A percentile compares a stretch with the other conserved stretches of the same genome.
Conservation (phyloP, 2,797 vertebrate species). For the Fundulus diaphanus region DNA sequence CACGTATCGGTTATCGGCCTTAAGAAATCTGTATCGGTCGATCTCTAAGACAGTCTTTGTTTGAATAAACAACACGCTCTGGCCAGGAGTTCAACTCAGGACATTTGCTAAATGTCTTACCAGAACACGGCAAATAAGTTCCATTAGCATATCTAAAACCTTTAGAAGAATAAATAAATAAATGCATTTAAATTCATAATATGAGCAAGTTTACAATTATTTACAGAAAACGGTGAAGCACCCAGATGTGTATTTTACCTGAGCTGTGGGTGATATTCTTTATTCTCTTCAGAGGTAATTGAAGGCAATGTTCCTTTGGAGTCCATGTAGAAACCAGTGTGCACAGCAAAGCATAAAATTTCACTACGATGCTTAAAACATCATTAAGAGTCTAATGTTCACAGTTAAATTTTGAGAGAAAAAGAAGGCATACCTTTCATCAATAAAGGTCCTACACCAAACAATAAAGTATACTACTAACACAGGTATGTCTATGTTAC, state of each 20-base stretch:
- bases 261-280: not conserved
- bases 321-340: not conserved
- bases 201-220: no score
- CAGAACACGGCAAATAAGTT: not conserved
- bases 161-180: no score
- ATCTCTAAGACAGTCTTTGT: not conserved
- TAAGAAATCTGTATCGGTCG: not conserved
- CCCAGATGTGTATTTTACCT: not conserved
- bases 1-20: no score
- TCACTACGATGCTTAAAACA: not conserved
- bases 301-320: not conserved
- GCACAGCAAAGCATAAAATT: not conserved
- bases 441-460: no score
- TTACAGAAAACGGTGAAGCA: no score
- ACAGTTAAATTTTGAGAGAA: no score
- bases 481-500: no score
- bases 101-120: not conserved
- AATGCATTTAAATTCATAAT: not conserved
- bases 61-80: not conserved
- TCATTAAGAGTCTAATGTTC: no score
- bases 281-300: not conserved
- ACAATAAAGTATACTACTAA: no score
- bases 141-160: no score
- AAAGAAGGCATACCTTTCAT: no score
- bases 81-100: not conserved